phyloP scores from a whole-genome alignment of 1,140 invertebrate genomes.

The Mactra quadrangularis region DNA sequence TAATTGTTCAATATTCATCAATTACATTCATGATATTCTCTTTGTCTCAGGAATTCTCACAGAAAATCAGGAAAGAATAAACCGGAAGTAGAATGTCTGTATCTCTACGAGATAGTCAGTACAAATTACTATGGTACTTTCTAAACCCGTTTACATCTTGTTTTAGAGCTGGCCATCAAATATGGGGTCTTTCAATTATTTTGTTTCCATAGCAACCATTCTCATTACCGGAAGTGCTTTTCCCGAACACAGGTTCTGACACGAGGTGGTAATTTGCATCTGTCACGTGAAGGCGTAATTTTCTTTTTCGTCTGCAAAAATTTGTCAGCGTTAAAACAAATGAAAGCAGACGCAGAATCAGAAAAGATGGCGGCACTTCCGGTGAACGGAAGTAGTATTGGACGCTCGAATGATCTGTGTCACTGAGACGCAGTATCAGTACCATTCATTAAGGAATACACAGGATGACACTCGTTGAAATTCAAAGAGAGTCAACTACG shows the following conservation, averaged over 20 bases:
- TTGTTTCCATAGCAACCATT: conserved; percentile 52
- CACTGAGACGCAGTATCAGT: conserved; percentile 49
- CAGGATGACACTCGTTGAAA: conserved; percentile 32
- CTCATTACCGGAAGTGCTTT: conserved; percentile 57
- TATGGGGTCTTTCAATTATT: conserved; percentile 50
- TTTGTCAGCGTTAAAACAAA: conserved; percentile 62
- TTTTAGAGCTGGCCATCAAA: conserved; percentile 61
- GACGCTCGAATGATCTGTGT: conserved; percentile 59
- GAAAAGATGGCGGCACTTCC: conserved; percentile 53
- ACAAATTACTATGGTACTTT: conserved; percentile 59
- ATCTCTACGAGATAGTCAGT: conserved; percentile 45
- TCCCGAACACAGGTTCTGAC: conserved; percentile 59
- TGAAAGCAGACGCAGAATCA: conserved; percentile 51
- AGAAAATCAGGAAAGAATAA: not conserved
- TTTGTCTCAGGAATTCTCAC: conserved; percentile 22
- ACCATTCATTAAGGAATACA: conserved; percentile 28
- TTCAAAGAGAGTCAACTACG: not conserved
- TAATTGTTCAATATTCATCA: conserved; percentile 8
- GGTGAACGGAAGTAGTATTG: conserved; percentile 54
- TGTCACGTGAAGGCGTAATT: conserved; percentile 62
- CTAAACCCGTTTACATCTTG: conserved; percentile 51
- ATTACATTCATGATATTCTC: conserved; percentile 11
- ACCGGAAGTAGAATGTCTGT: conserved; percentile 51
- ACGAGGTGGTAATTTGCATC: conserved; percentile 56
- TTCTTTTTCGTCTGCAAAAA: conserved; percentile 58